Base-by-base conservation (phyloP, 92 coral and sea anemone genomes). In the Epizoanthus fatuus region DNA sequence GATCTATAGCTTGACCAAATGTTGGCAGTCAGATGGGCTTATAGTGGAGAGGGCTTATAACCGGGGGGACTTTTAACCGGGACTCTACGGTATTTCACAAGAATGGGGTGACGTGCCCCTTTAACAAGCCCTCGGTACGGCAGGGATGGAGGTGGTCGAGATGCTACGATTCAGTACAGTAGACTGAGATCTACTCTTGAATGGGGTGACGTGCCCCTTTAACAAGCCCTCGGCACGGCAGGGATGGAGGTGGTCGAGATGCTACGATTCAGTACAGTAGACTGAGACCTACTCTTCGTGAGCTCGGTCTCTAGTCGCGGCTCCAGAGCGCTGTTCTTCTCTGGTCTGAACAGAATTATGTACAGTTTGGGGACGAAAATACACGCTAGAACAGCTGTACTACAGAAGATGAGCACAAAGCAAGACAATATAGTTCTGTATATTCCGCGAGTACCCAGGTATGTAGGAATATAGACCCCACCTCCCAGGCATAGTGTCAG, bases 361-460 rank as follows among this genome's bases (percentile, higher is more conserved):
- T 92, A 92, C 73, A 92, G 15, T 83, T 92, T 92, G 12, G 95
- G 95, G 3, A 83, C 93, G 65, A 92, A 92, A 16, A 92, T 79
- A 52, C 94, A 90, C 17, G 73, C 69, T 10, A 76, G 81, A 4
- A 76, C 81, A 56, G 81, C 81, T 40, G 81, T 76, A n/a, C 93
- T 90, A 63, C 92, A 93, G 29, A 92, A 79, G 38, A 89, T 87
- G 66, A 76, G 58, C 14, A 93, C 73, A 80, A 85, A 93, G 66
- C 92, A 85, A 37, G 92, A 79, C 20, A 90, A 60, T 13, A 87
- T 74, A 6, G 78, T 70, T 52, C 96, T 80, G 82, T 93, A 84
- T 10, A 79, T 22, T 29, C 96, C 96, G n/a, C 57, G 57, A 4
- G 96, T 93, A 4, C 96, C 91, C 22, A 82, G 84, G 52, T 84